phyloP scores from a whole-genome alignment of 2,888 invertebrate species.

The Amphipoea oculea region DNA sequence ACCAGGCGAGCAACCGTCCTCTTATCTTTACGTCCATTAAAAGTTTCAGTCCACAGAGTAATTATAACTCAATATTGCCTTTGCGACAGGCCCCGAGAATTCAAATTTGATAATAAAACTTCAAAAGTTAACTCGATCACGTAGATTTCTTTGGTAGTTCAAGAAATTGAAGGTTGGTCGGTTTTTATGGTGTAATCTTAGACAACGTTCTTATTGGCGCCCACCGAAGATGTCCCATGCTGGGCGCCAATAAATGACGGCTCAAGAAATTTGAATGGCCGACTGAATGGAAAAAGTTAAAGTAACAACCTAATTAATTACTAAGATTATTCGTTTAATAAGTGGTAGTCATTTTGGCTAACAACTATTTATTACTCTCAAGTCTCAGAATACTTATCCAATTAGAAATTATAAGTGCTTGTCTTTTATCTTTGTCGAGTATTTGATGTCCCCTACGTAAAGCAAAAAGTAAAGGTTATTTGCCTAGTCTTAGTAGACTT shows the following conservation, averaged over 20 bases:
- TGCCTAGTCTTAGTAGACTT: background rate
- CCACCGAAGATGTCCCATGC: slow-evolving; percentile 15
- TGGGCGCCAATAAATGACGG: slow-evolving; percentile 50
- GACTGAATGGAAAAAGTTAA: background rate
- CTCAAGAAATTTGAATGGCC: slow-evolving; percentile 21
- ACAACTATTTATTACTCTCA: slow-evolving; percentile 25
- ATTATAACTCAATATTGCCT: slow-evolving; percentile 85
- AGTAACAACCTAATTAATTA: background rate
- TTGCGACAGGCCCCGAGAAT: slow-evolving; percentile 64
- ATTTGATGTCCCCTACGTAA: background rate
- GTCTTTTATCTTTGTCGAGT: background rate
- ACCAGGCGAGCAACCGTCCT: slow-evolving; percentile 63
- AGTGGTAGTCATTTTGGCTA: slow-evolving; percentile 18
- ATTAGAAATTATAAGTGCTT: slow-evolving; percentile 14
- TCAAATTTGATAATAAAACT: slow-evolving; percentile 68
- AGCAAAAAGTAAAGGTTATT: background rate
- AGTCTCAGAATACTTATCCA: slow-evolving; percentile 20
- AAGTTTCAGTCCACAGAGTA: slow-evolving; percentile 79
- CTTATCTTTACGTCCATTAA: slow-evolving; percentile 84
- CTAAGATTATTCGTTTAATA: background rate
- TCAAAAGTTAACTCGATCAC: slow-evolving; percentile 60
- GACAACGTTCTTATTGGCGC: slow-evolving; percentile 30
- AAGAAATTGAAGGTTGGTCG: slow-evolving; percentile 21
- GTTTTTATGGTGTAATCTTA: slow-evolving; percentile 22
- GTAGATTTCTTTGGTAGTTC: slow-evolving; percentile 60